Evolutionary conservation across 2,113 vertebrate species (phyloP), one percentile per base, ranked within the genome.

Genomic region (Nothobranchius furzeri): DNA sequence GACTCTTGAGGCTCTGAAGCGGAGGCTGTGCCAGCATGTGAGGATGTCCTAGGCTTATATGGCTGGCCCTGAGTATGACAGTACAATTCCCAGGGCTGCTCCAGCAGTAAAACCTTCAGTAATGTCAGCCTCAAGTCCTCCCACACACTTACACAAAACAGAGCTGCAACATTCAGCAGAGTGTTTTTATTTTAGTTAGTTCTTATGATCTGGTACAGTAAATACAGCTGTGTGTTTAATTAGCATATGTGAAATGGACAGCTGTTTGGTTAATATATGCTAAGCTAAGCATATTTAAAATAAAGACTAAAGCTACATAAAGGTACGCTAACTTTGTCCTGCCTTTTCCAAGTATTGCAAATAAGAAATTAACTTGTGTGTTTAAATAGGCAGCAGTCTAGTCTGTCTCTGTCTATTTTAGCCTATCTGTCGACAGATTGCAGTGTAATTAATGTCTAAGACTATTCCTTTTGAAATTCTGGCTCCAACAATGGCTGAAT

Each of bases 1-100:
- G 72, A 88, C 84, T 87, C 77, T 82, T 79, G 68, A 74, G 64
- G 73, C 75, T 79, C 70, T 72, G 75, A 80, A 76, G 78, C 55
- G 49, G 70, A 72, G 62, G 64, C 50, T 62, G 66, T 81, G 81
- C 76, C 82, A 78, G 65, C 69, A 54, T 81, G 67, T 57, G 72
- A 78, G 73, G 76, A 70, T 81, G 68, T 67, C 78, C 43, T 6
- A 69, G 73, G 78, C 78, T 83, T 64, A 51, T 70, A 50, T 60
- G 70, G 78, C 76, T 63, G 76, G 70, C 69, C 74, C 54, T 49
- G 78, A 77, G 58, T 73, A 37, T 78, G 73, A 75, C 82, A 72
- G 71, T 45, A 63, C 72, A 75, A 73, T 63, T 79, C 76, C 60
- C 60, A 20, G 42, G 50, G 45, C 68, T 68, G 73, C 73, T 51